Conservation (phyloP, 2,797 vertebrate genomes). For the Syndactyla subalaris region DNA sequence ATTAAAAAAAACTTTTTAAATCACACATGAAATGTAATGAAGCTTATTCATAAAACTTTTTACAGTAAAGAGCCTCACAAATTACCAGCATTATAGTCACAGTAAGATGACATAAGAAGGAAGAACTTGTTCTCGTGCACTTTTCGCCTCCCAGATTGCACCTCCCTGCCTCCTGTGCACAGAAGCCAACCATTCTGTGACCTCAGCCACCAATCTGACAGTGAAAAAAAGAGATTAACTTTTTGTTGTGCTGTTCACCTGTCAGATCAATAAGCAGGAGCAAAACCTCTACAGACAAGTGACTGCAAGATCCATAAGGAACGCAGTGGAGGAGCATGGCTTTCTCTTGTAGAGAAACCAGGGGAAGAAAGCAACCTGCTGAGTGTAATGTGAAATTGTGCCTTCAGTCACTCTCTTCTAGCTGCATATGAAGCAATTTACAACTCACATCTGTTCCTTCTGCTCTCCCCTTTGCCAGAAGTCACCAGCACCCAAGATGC, state of each 20-base stretch:
- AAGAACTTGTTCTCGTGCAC: background rate
- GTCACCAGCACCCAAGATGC: background rate
- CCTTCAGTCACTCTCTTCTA: background rate
- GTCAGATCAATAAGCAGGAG: background rate
- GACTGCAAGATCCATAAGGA: background rate
- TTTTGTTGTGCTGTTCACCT: background rate
- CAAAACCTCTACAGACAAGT: accelerated
- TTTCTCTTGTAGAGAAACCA: background rate
- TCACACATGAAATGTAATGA: background rate
- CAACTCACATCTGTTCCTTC: background rate
- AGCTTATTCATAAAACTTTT: background rate
- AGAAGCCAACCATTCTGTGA: background rate
- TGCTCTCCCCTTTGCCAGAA: background rate
- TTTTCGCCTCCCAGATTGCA: background rate
- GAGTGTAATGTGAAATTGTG: accelerated
- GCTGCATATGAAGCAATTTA: background rate
- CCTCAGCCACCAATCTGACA: background rate
- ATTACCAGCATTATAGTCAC: background rate
- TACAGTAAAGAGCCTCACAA: background rate
- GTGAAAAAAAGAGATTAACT: accelerated
- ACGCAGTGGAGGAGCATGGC: background rate
- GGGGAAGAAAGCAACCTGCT: background rate
- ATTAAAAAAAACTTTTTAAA: background rate
- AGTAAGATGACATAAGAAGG: background rate
- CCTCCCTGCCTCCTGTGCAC: background rate